phyloP scores from a whole-genome alignment of 2,888 invertebrate genomes.

The Cosmorhoe ocellata region DNA sequence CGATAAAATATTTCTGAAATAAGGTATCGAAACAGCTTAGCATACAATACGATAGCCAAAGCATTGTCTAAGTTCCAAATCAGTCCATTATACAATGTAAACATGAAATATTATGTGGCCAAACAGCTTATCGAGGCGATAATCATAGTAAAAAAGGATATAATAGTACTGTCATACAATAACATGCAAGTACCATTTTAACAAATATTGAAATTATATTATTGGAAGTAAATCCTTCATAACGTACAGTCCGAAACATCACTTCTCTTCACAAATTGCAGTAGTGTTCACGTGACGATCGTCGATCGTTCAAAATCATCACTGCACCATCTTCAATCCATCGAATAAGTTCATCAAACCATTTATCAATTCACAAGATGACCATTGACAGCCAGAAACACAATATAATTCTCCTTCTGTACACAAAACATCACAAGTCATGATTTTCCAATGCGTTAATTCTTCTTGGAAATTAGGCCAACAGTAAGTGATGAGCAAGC shows the following conservation, averaged over 20 bases:
- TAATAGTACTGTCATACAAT: no score
- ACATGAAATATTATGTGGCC: background rate
- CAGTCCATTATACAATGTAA: background rate
- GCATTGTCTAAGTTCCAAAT: background rate
- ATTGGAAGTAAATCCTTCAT: background rate
- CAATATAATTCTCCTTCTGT: background rate
- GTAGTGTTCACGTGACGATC: constrained; percentile 2
- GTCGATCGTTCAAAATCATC: constrained; percentile 9
- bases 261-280: constrained; percentile 8
- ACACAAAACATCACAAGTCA: background rate
- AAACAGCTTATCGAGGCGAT: constrained; percentile 7
- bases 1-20: background rate
- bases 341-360: background rate
- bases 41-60: background rate
- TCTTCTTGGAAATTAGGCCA: background rate
- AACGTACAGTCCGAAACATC: constrained; percentile 6
- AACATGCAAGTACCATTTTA: background rate
- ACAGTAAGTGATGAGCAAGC: background rate
- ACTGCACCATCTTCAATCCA: constrained; percentile 5
- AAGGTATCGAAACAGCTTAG: background rate
- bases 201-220: background rate
- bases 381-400: background rate
- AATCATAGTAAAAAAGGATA: background rate
- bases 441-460: background rate
- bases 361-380: background rate